Base-by-base conservation (phyloP, 1,140 invertebrate genomes). In the Trichonephila clavata region DNA sequence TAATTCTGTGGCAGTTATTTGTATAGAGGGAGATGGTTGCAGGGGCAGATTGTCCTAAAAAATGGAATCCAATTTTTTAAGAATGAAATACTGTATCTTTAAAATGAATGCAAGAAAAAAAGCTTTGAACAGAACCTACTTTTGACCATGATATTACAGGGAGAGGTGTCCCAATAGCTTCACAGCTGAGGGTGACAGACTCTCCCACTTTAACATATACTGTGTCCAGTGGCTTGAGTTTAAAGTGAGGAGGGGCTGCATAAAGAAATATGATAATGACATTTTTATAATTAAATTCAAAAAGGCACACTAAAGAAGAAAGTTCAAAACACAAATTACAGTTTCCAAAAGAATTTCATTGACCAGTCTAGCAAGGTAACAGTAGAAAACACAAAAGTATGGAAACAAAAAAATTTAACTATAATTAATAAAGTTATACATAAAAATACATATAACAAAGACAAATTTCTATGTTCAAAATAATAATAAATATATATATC, bases 131-230 rank as follows among this genome's bases (percentile, higher is more conserved):
- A 32, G 61, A 63, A 65, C 94, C 86, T 94, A 94, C 94, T 90
- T 94, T 95, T 68, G 80, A 94, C 94, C 94, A 94, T n/a, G 93
- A 88, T 60, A 95, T 87, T 60, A 87, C 83, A 86, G 94, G 94
- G 32, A 93, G 88, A 86, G 94, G 94, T 24, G 94, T 98, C 94
- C 98, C 98, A 96, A 98, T 98, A n/a, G 98, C 98, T 96, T 98
- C 98, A 96, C 98, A 99, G 96, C 98, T 98, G 94, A 99, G 97
- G 95, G 98, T 98, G 95, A 99, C 98, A 94, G 98, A 98, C 96
- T 99, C 98, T 94, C 98, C 98, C 96, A 98, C 97, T 96, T 98
- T 98, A 95, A 99, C 98, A 97, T 99, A 99, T 95, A 98, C 98
- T 95, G 99, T 97, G 95, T 99, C 98, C 96, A 98, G 98, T 94